Conservation (phyloP, 2,113 vertebrate genomes). For the Microtus montanus region DNA sequence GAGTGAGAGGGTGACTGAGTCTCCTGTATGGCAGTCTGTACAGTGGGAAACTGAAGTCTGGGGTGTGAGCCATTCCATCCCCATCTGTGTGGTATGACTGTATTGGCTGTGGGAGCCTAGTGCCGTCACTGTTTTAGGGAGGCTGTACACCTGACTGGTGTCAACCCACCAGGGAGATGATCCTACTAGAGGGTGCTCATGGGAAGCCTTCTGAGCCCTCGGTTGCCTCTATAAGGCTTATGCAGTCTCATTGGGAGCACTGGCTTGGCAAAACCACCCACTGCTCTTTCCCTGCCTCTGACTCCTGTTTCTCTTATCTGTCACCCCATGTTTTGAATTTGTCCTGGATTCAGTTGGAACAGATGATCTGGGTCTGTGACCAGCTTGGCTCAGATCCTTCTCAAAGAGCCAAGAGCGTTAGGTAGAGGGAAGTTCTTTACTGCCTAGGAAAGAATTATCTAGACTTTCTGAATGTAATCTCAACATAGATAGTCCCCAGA, state of each 20-base stretch:
- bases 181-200: neutral
- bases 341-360: neutral
- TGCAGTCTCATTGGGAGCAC: neutral
- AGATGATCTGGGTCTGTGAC: neutral
- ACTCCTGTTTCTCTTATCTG: neutral
- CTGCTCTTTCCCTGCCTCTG: neutral
- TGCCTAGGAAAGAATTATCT: neutral
- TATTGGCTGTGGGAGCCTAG: neutral
- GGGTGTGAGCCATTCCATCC: neutral
- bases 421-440: neutral
- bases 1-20: neutral
- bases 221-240: neutral
- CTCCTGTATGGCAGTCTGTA: neutral
- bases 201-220: neutral
- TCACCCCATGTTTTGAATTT: neutral
- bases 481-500: neutral
- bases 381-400: neutral
- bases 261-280: too few relatives aligned
- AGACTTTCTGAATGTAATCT: neutral
- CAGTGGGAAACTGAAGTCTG: conserved; percentile 17
- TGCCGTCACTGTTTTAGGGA: neutral
- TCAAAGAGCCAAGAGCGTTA: neutral
- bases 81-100: neutral
- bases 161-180: neutral
- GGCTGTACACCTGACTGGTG: neutral